These are phyloP conservation scores for Brachylomia viminalis DNA, from an alignment of 2,888 invertebrate species.

Conservation along the genomic window DNA sequence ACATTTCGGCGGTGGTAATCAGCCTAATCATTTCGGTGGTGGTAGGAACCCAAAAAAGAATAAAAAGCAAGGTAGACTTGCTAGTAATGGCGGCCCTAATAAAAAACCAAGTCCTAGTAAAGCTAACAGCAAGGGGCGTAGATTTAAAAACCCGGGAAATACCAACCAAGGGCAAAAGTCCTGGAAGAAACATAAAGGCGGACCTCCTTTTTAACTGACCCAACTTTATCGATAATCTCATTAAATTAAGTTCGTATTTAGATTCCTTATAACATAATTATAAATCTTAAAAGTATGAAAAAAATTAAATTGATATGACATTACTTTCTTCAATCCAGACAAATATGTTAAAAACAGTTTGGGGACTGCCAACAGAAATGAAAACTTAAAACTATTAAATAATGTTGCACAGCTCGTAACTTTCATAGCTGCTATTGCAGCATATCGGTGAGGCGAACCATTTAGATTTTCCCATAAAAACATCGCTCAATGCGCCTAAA, in stretches of 20 bases:
- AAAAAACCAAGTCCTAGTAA: neutral
- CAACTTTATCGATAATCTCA: neutral
- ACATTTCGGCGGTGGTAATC: conserved; percentile 3
- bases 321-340: neutral
- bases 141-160: neutral
- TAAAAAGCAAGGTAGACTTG: neutral
- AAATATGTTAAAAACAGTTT: neutral
- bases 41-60: neutral
- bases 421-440: no score
- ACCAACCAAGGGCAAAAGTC: neutral
- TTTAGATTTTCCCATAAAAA: no score
- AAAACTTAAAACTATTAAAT: no score
- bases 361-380: no score
- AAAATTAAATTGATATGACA: neutral
- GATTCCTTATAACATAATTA: neutral
- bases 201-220: neutral
- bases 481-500: no score
- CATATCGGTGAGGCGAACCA: no score
- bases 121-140: neutral
- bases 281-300: neutral
- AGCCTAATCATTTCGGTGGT: conserved; percentile 3
- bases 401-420: no score
- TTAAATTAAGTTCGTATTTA: conserved; percentile 14
- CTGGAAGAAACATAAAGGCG: neutral
- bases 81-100: neutral